Evolutionary conservation across 2,797 vertebrate species (phyloP).

Genomic region (Natrix natrix): DNA sequence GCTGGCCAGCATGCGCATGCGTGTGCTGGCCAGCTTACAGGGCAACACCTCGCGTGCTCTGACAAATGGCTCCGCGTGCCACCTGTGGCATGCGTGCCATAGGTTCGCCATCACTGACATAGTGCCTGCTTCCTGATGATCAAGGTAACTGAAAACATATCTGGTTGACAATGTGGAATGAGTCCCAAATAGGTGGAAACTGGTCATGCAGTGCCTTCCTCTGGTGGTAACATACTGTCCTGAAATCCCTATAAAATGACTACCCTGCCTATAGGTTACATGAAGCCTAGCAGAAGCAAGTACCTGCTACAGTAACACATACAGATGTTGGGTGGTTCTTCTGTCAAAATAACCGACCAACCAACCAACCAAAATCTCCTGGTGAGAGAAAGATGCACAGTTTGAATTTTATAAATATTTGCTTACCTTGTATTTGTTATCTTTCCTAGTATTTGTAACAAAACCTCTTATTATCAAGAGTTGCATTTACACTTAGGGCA

Average conservation of each 20-base stretch:
- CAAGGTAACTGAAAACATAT: not conserved
- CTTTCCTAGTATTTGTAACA: not conserved
- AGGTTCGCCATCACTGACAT: not conserved
- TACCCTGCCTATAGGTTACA: not conserved
- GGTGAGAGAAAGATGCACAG: not conserved
- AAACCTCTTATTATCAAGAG: not conserved
- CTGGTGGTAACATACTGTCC: not conserved
- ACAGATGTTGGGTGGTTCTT: not conserved
- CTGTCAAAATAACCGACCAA: not conserved
- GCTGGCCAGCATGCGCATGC: too few species aligned
- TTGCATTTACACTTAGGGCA: not conserved
- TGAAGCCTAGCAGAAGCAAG: not conserved
- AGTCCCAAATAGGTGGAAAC: not conserved
- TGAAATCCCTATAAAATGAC: not conserved
- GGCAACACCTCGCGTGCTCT: too few species aligned
- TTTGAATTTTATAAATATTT: not conserved
- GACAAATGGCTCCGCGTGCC: too few species aligned
- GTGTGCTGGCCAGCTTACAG: too few species aligned
- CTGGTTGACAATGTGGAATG: not conserved
- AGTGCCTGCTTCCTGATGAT: not conserved
- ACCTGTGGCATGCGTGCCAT: too few species aligned
- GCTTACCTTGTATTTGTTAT: not conserved
- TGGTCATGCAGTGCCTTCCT: not conserved
- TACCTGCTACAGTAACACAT: not conserved
- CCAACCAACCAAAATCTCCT: not conserved